Conservation (phyloP, 1,140 invertebrate genomes). For the Bombyx mandarina region DNA sequence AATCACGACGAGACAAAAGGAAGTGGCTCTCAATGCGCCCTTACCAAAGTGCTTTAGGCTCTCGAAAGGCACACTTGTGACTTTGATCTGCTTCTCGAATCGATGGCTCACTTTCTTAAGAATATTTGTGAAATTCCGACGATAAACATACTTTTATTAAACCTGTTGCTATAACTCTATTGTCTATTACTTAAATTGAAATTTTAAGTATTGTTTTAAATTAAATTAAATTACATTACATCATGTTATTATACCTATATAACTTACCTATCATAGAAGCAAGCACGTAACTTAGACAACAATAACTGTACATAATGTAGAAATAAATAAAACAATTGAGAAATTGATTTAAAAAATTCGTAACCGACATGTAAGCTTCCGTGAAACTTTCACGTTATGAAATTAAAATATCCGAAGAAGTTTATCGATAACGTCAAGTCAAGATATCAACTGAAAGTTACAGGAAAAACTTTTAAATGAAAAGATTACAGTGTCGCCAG, state of each 20-base stretch:
- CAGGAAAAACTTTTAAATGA: no score
- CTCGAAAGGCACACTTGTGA: constrained; percentile 2
- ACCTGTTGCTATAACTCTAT: no score
- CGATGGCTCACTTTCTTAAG: constrained; percentile 8
- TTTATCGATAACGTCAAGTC: no score
- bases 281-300: neutral
- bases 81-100: constrained; percentile 9
- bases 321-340: neutral
- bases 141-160: neutral
- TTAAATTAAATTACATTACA: neutral
- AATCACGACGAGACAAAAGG: constrained; percentile 6
- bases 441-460: no score
- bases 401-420: no score
- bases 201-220: neutral
- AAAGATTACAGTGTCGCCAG: no score
- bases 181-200: neutral
- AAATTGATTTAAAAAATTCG: no score
- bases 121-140: neutral
- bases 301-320: neutral
- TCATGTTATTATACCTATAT: neutral
- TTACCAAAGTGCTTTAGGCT: constrained; percentile 3
- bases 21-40: constrained; percentile 15
- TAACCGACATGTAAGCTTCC: no score
- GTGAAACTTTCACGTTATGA: no score
- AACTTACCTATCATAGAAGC: neutral